A percentile compares a stretch with the other conserved stretches of the same genome.
These are phyloP conservation scores for Drosophila neonasuta DNA, from an alignment of 2,888 invertebrate species.

Conservation along the genomic window DNA sequence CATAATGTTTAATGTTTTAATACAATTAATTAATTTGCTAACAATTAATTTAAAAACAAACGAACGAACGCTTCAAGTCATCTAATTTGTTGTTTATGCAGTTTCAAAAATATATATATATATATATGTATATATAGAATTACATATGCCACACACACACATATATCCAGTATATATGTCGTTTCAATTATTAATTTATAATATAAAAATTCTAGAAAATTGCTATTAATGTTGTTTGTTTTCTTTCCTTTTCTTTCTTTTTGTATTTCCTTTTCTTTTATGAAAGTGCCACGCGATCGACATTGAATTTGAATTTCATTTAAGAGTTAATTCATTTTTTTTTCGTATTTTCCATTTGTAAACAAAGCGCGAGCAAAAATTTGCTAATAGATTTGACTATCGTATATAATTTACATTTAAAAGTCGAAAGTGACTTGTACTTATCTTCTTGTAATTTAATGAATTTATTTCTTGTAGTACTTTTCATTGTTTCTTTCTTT, in stretches of 20 bases:
- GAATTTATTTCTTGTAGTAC: slow-evolving; percentile 47
- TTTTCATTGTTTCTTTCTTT: slow-evolving; percentile 20
- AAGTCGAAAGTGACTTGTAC: slow-evolving; percentile 67
- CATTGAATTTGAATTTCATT: slow-evolving; percentile 36
- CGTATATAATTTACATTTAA: slow-evolving; percentile 53
- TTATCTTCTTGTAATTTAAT: slow-evolving; percentile 43
- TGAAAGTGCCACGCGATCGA: slow-evolving; percentile 59
- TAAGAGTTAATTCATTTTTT: slow-evolving; percentile 23
- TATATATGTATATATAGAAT: slow-evolving; percentile 50
- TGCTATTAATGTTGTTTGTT: slow-evolving; percentile 66
- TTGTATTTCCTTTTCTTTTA: slow-evolving; percentile 32
- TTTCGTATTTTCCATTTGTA: slow-evolving; percentile 47
- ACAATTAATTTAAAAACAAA: slow-evolving; percentile 52
- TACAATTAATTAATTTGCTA: slow-evolving; percentile 57
- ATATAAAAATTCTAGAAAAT: slow-evolving; percentile 81
- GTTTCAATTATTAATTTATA: slow-evolving; percentile 44
- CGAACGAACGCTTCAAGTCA: slow-evolving; percentile 57
- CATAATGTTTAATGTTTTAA: slow-evolving; percentile 29
- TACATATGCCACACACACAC: slow-evolving; percentile 48
- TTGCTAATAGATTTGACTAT: slow-evolving; percentile 80
- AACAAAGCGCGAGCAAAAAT: slow-evolving; percentile 81
- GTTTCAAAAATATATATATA: slow-evolving; percentile 68
- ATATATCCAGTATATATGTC: slow-evolving; percentile 19
- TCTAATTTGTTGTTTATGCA: slow-evolving; percentile 58
- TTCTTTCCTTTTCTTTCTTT: slow-evolving; percentile 20